phyloP scores from a whole-genome alignment of 2,797 vertebrate species.

The Ctenochaetus hawaiiensis region DNA sequence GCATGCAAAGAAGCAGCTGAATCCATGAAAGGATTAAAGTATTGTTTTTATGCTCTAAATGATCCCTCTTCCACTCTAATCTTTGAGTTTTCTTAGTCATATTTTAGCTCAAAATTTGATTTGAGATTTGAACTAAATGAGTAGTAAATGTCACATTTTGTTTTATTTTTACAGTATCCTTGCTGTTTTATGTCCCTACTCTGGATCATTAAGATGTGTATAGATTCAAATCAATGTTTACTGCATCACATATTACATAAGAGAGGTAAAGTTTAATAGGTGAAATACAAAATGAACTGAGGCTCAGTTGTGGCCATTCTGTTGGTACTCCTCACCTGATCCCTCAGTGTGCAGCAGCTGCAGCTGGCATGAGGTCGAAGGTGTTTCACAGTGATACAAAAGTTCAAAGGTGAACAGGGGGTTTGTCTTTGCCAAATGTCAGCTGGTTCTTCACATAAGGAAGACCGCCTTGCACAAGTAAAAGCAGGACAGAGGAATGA shows the following conservation, averaged over 20 bases:
- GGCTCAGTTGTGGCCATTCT: neutral
- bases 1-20: no score
- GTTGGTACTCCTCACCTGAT: neutral
- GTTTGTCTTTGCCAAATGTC: constrained; percentile 41
- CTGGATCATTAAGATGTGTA: neutral
- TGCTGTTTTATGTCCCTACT: no score
- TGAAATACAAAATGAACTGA: neutral
- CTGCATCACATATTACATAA: neutral
- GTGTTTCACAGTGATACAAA: constrained; percentile 28
- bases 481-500: constrained; percentile 24
- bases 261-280: neutral
- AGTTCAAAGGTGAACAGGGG: constrained; percentile 47
- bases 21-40: no score
- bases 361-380: constrained; percentile 45
- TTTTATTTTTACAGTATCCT: no score
- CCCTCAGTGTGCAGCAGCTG: constrained; percentile 3
- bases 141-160: no score
- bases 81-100: no score
- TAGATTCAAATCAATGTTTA: neutral
- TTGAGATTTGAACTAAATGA: no score
- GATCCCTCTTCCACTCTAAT: no score
- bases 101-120: no score
- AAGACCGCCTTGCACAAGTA: constrained; percentile 17
- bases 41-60: no score
- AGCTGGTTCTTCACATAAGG: constrained; percentile 13